Evolutionary conservation across 2,113 vertebrate species (phyloP).

Genomic region (Myanophis thanlyinensis): DNA sequence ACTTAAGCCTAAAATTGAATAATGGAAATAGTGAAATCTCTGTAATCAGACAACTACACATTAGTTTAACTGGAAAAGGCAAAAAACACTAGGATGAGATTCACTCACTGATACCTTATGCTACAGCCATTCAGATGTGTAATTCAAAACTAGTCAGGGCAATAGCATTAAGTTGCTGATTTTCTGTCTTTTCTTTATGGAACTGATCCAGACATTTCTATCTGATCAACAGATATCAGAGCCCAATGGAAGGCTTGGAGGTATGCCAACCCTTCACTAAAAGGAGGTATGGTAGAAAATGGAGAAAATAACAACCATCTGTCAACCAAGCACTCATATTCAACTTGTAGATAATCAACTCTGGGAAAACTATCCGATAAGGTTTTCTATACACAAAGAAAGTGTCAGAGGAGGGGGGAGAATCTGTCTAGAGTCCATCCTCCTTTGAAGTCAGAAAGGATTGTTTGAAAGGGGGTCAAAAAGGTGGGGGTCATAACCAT

Average conservation of each 20-base stretch:
- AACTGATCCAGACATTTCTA: neutral
- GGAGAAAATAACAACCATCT: neutral
- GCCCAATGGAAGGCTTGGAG: neutral
- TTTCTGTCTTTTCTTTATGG: neutral
- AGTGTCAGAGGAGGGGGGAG: neutral
- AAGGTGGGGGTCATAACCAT: neutral
- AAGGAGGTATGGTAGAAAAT: neutral
- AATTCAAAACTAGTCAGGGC: neutral
- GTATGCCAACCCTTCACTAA: neutral
- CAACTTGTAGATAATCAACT: neutral
- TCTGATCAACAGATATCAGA: neutral
- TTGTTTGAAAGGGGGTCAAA: neutral
- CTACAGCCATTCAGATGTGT: neutral
- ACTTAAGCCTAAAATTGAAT: neutral
- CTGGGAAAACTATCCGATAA: neutral
- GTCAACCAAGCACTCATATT: neutral
- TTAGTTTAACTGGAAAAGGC: neutral
- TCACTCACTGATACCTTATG: neutral
- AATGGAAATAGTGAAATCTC: neutral
- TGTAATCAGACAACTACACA: neutral
- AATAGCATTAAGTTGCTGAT: neutral
- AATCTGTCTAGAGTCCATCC: neutral
- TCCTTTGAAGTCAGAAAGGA: neutral
- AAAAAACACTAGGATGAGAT: neutral
- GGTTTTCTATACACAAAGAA: neutral